Percentiles rank a stretch among this genome's conserved stretches.
phyloP scores from a whole-genome alignment of 2,888 invertebrate species.

The Liposcelis brunnea region DNA sequence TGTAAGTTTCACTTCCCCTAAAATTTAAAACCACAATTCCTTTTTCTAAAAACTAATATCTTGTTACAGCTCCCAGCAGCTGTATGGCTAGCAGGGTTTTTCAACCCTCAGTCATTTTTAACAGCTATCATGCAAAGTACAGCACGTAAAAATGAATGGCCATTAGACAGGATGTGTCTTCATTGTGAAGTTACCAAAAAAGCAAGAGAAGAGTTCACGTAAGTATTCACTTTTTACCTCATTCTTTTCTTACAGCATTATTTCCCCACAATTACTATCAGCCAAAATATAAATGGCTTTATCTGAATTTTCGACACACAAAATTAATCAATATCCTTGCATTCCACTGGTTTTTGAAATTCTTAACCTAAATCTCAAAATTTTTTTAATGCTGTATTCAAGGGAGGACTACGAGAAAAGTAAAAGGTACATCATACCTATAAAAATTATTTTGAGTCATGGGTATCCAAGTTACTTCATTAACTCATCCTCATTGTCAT shows the following conservation, averaged over 20 bases:
- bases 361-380: neutral
- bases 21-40: neutral
- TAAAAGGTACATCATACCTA: too few relatives aligned
- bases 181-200: slow-evolving; percentile 91
- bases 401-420: too few relatives aligned
- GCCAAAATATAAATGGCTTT: too few relatives aligned
- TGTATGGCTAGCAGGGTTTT: slow-evolving; percentile 89
- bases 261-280: too few relatives aligned
- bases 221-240: slow-evolving; percentile 20
- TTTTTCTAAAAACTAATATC: slow-evolving; percentile 2
- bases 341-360: neutral
- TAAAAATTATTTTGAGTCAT: too few relatives aligned
- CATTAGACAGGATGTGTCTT: slow-evolving; percentile 87
- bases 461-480: too few relatives aligned
- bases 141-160: slow-evolving; percentile 90
- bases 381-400: neutral
- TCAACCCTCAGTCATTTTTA: slow-evolving; percentile 91
- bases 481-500: too few relatives aligned
- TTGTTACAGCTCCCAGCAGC: slow-evolving; percentile 51
- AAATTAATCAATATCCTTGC: too few relatives aligned
- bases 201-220: slow-evolving; percentile 64
- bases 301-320: too few relatives aligned
- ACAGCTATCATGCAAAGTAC: slow-evolving; percentile 97
- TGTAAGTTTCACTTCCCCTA: slow-evolving; percentile 28
- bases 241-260: too few relatives aligned